Percentiles rank a stretch among this genome's conserved stretches.
Conservation (phyloP, 2,113 vertebrate species). For the Hiodon tergisus region DNA sequence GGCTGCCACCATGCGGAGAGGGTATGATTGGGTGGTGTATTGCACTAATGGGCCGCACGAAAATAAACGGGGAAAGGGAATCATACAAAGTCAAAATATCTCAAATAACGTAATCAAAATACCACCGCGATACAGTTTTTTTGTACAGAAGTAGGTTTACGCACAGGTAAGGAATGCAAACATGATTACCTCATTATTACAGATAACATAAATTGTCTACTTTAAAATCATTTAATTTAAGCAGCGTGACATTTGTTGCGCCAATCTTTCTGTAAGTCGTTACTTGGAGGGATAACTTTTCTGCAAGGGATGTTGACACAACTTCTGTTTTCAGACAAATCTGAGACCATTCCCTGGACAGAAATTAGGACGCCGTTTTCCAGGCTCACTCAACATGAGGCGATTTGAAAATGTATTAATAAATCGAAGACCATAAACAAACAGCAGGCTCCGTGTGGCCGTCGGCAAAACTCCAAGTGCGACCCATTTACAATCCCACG, state of each 20-base stretch:
- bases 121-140: too few species aligned
- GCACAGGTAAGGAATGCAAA: too few species aligned
- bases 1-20: too few species aligned
- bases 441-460: conserved; percentile 21
- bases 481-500: conserved; percentile 39
- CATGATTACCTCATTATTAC: too few species aligned
- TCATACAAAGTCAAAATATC: too few species aligned
- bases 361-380: background rate
- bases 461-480: conserved; percentile 16
- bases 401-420: conserved; percentile 3
- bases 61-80: too few species aligned
- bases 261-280: background rate
- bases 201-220: too few species aligned
- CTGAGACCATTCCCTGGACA: background rate
- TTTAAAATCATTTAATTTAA: background rate
- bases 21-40: too few species aligned
- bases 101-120: too few species aligned
- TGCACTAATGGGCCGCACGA: too few species aligned
- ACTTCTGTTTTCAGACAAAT: background rate
- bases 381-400: background rate
- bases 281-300: background rate
- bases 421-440: conserved; percentile 33
- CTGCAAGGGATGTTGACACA: background rate
- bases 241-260: background rate
- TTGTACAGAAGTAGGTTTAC: too few species aligned